A percentile compares a stretch with the other conserved stretches of the same genome.
phyloP scores from a whole-genome alignment of 2,113 vertebrate genomes.

The Sander lucioperca region DNA sequence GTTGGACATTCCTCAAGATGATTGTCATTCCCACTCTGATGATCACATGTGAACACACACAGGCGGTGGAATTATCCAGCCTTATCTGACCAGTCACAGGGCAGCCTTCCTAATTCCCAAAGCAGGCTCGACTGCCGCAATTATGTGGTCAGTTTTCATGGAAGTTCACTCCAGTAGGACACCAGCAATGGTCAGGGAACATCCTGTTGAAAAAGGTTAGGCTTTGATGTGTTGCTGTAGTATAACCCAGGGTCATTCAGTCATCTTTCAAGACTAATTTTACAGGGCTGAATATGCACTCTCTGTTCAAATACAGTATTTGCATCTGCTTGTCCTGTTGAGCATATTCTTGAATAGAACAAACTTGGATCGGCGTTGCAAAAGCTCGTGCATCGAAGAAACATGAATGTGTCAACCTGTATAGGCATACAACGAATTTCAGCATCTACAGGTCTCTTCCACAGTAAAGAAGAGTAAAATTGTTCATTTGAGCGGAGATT shows the following conservation, averaged over 20 bases:
- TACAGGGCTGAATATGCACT: neutral
- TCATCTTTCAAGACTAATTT: neutral
- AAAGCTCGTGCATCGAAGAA: neutral
- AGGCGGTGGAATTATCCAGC: constrained; percentile 39
- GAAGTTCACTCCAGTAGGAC: neutral
- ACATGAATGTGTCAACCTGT: neutral
- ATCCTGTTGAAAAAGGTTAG: constrained; percentile 10
- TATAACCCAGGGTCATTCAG: neutral
- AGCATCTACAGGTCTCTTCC: too few species aligned
- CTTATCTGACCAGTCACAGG: constrained; percentile 60
- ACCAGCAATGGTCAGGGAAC: neutral
- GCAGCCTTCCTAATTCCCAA: constrained; percentile 46
- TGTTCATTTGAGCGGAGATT: neutral
- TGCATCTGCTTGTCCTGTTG: neutral
- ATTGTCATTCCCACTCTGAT: constrained; percentile 28
- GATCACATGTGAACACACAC: constrained; percentile 29
- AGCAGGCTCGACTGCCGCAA: neutral
- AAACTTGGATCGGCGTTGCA: neutral
- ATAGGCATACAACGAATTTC: neutral
- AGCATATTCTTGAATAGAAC: neutral
- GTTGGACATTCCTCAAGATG: constrained; percentile 35
- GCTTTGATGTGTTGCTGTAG: constrained; percentile 19
- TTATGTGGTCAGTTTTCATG: constrained; percentile 31
- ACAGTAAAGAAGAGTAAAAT: neutral
- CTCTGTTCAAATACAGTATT: neutral